phyloP scores from a whole-genome alignment of 1,140 invertebrate genomes.

The Ceratosolen solmsi region DNA sequence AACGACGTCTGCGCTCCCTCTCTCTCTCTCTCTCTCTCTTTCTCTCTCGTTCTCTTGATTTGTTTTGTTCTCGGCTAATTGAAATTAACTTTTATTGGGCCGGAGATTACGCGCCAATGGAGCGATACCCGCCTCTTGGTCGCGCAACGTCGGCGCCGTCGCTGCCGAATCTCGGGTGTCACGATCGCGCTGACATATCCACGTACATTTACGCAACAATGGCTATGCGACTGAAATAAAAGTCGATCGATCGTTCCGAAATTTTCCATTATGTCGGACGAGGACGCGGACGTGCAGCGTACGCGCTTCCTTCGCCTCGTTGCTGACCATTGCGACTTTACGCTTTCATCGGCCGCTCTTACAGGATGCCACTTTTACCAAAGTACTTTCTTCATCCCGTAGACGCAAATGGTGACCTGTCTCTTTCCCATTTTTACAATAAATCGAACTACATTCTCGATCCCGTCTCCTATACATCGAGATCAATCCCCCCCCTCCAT shows the following conservation, averaged over 20 bases:
- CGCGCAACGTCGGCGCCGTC: not conserved
- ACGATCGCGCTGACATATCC: not conserved
- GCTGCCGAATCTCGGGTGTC: not conserved
- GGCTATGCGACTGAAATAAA: conserved; percentile 11
- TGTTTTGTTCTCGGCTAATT: not conserved
- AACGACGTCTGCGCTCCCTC: too few species aligned
- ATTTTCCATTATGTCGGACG: conserved; percentile 7
- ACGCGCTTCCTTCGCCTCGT: conserved; percentile 26
- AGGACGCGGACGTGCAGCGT: not conserved
- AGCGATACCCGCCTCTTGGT: not conserved
- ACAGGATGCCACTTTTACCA: too few species aligned
- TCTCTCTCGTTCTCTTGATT: too few species aligned
- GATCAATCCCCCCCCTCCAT: too few species aligned
- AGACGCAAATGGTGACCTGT: too few species aligned
- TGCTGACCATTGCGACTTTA: not conserved
- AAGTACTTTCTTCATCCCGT: too few species aligned
- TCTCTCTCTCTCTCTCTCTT: not conserved
- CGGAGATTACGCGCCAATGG: not conserved
- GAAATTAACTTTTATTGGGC: not conserved
- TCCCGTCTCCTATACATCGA: too few species aligned
- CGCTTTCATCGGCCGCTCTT: too few species aligned
- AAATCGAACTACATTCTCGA: too few species aligned
- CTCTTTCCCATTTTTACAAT: too few species aligned
- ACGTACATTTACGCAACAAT: not conserved
- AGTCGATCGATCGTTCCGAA: conserved; percentile 17